These are phyloP conservation scores for Perizoma flavofasciatum DNA, from an alignment of 2,888 invertebrate genomes.

Conservation along the genomic window DNA sequence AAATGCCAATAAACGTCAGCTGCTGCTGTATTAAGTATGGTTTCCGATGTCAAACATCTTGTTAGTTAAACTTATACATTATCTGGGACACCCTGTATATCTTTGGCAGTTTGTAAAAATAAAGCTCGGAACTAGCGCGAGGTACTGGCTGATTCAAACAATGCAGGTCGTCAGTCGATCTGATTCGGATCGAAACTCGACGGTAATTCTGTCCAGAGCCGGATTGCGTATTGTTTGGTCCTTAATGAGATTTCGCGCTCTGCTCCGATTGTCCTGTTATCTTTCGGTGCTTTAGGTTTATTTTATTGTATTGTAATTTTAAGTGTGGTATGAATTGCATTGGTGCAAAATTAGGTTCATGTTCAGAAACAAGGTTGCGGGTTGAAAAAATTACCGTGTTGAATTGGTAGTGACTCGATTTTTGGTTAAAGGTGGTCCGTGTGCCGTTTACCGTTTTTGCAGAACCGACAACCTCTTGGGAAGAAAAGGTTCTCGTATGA, in stretches of 20 bases:
- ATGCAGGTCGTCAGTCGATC: background rate
- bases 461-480: no score
- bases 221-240: slow-evolving; percentile 53
- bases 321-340: slow-evolving; percentile 1
- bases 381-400: no score
- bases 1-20: no score
- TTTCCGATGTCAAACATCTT: no score
- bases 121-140: slow-evolving; percentile 27
- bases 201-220: slow-evolving; percentile 47
- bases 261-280: slow-evolving; percentile 31
- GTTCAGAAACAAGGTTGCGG: background rate
- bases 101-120: no score
- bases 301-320: slow-evolving; percentile 13
- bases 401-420: no score
- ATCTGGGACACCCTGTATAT: no score
- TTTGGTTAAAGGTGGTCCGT: no score
- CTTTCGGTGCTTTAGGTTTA: slow-evolving; percentile 9
- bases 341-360: background rate
- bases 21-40: no score
- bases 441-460: no score
- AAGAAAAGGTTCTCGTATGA: no score
- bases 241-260: slow-evolving; percentile 48
- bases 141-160: slow-evolving; percentile 5
- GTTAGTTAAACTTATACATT: no score
- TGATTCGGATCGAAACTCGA: slow-evolving; percentile 27